Conservation (phyloP, 2,113 vertebrate genomes). For the Podarcis cretensis region DNA sequence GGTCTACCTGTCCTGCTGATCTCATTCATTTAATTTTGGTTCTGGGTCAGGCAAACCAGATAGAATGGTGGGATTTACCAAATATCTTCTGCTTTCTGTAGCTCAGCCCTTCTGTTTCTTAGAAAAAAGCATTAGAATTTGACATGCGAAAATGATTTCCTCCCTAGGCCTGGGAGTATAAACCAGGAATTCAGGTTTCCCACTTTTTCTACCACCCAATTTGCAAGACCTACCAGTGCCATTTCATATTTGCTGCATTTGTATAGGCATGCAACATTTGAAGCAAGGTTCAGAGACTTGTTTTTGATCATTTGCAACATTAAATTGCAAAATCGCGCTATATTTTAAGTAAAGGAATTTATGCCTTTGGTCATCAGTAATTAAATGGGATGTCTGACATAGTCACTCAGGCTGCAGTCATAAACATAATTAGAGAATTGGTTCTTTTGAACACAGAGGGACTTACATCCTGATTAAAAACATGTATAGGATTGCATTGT, state of each 20-base stretch:
- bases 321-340: not conserved
- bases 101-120: not conserved
- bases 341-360: not conserved
- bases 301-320: not conserved
- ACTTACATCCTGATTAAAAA: not conserved
- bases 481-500: not conserved
- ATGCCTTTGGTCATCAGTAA: not conserved
- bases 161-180: not conserved
- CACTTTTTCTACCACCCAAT: not conserved
- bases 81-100: not conserved
- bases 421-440: not conserved
- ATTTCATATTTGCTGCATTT: not conserved
- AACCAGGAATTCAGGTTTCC: not conserved
- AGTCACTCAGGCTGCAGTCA: not conserved
- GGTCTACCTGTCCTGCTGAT: not conserved
- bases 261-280: not conserved
- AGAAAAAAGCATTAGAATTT: not conserved
- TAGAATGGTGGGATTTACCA: not conserved
- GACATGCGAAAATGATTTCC: not conserved
- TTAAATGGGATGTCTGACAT: not conserved
- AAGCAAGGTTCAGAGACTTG: not conserved
- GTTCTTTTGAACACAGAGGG: not conserved
- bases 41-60: not conserved
- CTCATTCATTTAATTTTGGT: not conserved
- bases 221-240: not conserved